A percentile compares a stretch with the other conserved stretches of the same genome.
Evolutionary conservation across 2,113 vertebrate genomes (phyloP).

Genomic region (Catharus fuscescens): DNA sequence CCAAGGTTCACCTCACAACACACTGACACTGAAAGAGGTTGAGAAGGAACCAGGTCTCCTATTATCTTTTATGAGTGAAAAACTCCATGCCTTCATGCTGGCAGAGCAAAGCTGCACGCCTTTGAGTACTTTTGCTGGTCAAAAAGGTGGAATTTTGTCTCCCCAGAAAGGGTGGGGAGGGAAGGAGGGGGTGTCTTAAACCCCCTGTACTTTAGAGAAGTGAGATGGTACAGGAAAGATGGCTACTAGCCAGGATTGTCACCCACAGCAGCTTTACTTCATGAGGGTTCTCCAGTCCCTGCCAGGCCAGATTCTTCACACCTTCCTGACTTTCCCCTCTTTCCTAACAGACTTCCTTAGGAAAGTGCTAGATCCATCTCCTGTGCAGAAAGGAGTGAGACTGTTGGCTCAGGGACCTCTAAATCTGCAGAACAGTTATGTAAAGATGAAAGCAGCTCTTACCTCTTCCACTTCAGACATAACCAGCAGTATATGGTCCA

Average conservation of each 20-base stretch:
- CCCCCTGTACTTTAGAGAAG: background rate
- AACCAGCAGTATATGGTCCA: background rate
- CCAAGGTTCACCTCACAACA: background rate
- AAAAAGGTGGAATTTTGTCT: background rate
- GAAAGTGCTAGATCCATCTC: background rate
- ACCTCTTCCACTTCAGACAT: background rate
- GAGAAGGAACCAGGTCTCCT: background rate
- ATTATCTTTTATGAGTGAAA: background rate
- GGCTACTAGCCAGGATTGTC: background rate
- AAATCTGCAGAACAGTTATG: background rate
- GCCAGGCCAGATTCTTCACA: background rate
- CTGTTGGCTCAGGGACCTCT: background rate
- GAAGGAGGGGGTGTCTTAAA: background rate
- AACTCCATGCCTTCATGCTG: background rate
- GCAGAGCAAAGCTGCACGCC: background rate
- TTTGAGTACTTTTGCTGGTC: background rate
- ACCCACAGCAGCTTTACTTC: background rate
- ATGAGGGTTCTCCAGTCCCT: background rate
- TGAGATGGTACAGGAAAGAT: background rate
- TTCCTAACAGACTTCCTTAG: background rate
- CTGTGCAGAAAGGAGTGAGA: background rate
- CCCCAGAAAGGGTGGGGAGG: accelerated
- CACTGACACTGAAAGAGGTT: background rate
- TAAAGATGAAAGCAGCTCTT: background rate
- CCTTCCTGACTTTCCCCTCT: background rate